These are phyloP conservation scores for Mixornis gularis DNA, from an alignment of 2,113 vertebrate genomes.

Conservation along the genomic window DNA sequence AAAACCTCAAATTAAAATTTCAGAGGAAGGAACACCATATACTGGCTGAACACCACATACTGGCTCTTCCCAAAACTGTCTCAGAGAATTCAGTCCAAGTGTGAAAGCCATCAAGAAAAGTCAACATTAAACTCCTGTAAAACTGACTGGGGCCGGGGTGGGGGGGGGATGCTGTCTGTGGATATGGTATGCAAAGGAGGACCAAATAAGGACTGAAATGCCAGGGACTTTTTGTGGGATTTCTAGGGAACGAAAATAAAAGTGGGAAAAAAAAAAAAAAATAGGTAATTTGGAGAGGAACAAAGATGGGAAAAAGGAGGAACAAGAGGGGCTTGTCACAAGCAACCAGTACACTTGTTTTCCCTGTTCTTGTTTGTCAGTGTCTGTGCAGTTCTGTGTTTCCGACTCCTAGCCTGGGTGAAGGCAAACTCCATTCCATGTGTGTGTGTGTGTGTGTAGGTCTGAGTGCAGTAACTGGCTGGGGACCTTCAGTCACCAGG, in stretches of 20 bases:
- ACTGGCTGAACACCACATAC: not conserved
- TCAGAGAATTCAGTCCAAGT: not conserved
- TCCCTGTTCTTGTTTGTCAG: not conserved
- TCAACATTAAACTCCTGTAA: not conserved
- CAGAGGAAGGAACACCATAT: not conserved
- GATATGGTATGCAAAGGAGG: not conserved
- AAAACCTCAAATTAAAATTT: not conserved
- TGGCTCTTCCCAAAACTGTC: not conserved
- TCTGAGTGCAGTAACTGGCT: not conserved
- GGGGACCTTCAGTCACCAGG: not conserved
- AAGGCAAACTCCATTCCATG: not conserved
- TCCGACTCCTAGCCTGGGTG: not conserved
- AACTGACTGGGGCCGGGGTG: not conserved
- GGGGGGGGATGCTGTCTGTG: rapidly evolving
- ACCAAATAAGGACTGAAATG: not conserved
- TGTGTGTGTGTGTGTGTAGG: rapidly evolving
- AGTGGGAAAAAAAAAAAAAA: not conserved
- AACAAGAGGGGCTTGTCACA: not conserved
- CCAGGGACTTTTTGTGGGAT: not conserved
- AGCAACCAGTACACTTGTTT: not conserved
- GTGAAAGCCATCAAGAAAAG: not conserved
- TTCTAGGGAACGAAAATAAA: not conserved
- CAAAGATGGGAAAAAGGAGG: not conserved
- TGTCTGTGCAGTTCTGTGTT: not conserved
- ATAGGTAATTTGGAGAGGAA: not conserved